These are phyloP conservation scores for Turritopsis rubra DNA, from an alignment of 30 jellyfish, hydroid and myxozoan genomes.

Conservation along the genomic window DNA sequence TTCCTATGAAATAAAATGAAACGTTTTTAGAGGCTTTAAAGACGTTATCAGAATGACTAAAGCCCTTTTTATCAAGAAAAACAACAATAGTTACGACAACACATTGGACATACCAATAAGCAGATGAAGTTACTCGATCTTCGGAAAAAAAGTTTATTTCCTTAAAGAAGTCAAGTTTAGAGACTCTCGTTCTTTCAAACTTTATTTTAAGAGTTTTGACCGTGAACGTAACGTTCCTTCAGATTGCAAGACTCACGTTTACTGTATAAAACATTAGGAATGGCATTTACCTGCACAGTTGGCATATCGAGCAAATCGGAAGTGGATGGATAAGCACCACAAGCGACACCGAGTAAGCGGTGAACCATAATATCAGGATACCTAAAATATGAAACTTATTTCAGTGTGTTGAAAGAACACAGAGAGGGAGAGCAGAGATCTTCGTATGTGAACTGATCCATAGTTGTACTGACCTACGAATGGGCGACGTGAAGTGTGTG, in stretches of 20 bases:
- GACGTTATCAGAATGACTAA: neutral
- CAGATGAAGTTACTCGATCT: no score
- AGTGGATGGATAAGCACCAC: slow-evolving; percentile 71
- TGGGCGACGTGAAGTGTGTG: slow-evolving; percentile 98
- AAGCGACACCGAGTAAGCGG: slow-evolving; percentile 77
- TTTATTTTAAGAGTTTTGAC: neutral
- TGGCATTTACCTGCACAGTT: slow-evolving; percentile 63
- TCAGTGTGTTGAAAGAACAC: neutral
- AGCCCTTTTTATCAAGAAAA: no score
- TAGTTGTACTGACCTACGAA: slow-evolving; percentile 56
- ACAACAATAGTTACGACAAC: no score
- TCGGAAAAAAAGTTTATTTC: no score
- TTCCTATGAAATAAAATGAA: slow-evolving; percentile 36
- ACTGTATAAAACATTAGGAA: no score
- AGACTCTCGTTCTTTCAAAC: no score
- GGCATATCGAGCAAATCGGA: slow-evolving; percentile 53
- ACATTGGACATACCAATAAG: no score
- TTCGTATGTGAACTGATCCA: neutral
- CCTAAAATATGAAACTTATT: slow-evolving; percentile 10
- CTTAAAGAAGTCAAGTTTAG: no score
- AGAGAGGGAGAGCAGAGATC: neutral
- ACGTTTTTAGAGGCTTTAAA: neutral
- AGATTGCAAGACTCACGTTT: neutral
- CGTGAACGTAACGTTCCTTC: neutral
- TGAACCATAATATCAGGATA: slow-evolving; percentile 89